A percentile compares a stretch with the other conserved stretches of the same genome.
Evolutionary conservation across 1,140 invertebrate species (phyloP).

Genomic region (Cheumatopsyche charites): DNA sequence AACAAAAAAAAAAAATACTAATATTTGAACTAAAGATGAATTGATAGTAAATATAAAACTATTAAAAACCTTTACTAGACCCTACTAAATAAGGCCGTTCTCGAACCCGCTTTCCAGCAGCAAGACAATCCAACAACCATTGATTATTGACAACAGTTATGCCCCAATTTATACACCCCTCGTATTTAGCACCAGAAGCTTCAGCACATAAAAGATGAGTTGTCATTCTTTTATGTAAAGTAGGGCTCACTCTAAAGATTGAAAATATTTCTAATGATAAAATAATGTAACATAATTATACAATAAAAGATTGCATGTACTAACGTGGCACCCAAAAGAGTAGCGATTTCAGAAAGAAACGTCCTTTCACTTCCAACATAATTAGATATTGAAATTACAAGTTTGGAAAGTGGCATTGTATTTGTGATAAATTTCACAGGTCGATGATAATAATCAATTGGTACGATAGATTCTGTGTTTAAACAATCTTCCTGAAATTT

Average conservation of each 20-base stretch:
- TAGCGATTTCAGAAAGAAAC: conserved; percentile 72
- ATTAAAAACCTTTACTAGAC: conserved; percentile 55
- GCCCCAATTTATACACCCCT: conserved; percentile 83
- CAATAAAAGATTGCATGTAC: conserved; percentile 46
- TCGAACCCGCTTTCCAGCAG: conserved; percentile 59
- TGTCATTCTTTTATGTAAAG: conserved; percentile 54
- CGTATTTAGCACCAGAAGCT: conserved; percentile 79
- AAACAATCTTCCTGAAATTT: conserved; percentile 57
- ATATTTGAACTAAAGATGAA: neutral
- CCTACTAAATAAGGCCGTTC: conserved; percentile 69
- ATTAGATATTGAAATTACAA: conserved; percentile 78
- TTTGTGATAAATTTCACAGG: conserved; percentile 53
- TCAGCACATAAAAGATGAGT: conserved; percentile 81
- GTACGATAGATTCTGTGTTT: conserved; percentile 54
- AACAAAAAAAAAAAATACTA: neutral
- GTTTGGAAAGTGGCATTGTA: conserved; percentile 68
- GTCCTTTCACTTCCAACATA: conserved; percentile 73
- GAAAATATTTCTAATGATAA: neutral
- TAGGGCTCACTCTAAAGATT: conserved; percentile 9
- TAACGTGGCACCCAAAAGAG: conserved; percentile 73
- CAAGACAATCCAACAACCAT: conserved; percentile 79
- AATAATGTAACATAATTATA: neutral
- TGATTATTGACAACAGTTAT: conserved; percentile 74
- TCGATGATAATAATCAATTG: conserved; percentile 57
- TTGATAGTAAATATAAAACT: no score